phyloP scores from a whole-genome alignment of 37 sponge, comb jelly and placozoan species.

The Amphimedon queenslandica region DNA sequence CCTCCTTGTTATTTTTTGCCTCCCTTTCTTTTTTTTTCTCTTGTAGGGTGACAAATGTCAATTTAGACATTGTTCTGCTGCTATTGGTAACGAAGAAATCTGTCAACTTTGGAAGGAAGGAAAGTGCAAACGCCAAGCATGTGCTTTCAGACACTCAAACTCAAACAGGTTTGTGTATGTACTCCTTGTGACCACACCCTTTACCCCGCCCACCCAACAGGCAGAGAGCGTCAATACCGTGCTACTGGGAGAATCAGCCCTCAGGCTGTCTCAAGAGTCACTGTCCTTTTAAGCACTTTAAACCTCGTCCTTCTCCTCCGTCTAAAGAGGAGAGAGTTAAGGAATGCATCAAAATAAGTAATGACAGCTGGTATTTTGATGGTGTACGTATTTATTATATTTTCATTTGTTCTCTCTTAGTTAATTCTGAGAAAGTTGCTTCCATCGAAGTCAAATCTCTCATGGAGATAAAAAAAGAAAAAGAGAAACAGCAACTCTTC shows the following conservation, averaged over 20 bases:
- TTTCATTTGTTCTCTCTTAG: not conserved
- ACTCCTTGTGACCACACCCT: not conserved
- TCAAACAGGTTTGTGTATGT: constrained; percentile 21
- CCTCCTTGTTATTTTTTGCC: not conserved
- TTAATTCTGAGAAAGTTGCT: not conserved
- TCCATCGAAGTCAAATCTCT: constrained; percentile 44
- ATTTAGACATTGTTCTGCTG: constrained; percentile 74
- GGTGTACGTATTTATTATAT: not conserved
- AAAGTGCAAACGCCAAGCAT: constrained; percentile 43
- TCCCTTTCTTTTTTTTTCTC: not conserved
- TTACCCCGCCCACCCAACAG: constrained; percentile 12
- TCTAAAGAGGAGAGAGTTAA: constrained; percentile 23
- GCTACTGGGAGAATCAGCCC: constrained; percentile 80
- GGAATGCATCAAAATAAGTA: constrained; percentile 19
- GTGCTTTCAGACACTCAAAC: constrained; percentile 68
- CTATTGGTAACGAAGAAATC: constrained; percentile 66
- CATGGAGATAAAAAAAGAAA: constrained; percentile 44
- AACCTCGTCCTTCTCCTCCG: constrained; percentile 14
- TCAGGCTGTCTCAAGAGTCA: constrained; percentile 66
- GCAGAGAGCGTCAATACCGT: constrained; percentile 62
- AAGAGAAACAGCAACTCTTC: constrained; percentile 2
- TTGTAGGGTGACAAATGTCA: constrained; percentile 55
- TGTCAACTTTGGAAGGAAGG: constrained; percentile 62
- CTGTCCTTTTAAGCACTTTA: constrained; percentile 66
- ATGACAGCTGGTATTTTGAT: too few species aligned